A percentile compares a stretch with the other conserved stretches of the same genome.
Conservation (phyloP, 1,140 invertebrate species). For the Calliopsis andreniformis region DNA sequence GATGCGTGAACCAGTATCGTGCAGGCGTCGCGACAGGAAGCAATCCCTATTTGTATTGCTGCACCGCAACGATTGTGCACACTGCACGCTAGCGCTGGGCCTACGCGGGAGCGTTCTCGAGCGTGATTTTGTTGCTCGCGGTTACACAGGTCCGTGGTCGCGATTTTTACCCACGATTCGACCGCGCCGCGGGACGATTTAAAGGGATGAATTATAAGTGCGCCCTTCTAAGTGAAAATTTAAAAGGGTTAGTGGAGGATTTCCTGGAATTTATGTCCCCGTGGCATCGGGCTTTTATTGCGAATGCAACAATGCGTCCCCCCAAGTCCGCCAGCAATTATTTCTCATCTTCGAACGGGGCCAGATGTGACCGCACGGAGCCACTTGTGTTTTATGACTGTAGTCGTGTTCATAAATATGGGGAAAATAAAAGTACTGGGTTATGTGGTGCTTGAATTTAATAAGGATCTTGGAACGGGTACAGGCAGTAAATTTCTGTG, state of each 20-base stretch:
- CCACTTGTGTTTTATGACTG: conserved; percentile 11
- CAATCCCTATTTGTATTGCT: conserved; percentile 67
- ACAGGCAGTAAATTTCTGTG: too few relatives aligned
- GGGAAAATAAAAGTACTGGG: neutral
- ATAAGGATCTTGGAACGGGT: too few relatives aligned
- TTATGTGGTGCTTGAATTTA: too few relatives aligned
- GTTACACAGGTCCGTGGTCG: neutral
- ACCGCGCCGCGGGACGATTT: too few relatives aligned
- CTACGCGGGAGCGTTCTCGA: conserved; percentile 26
- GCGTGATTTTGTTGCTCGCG: conserved; percentile 24
- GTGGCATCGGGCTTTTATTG: neutral
- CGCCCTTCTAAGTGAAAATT: neutral
- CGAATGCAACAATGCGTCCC: neutral
- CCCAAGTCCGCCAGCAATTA: neutral
- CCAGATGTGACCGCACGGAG: neutral
- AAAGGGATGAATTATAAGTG: too few relatives aligned
- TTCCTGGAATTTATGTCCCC: neutral
- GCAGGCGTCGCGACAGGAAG: conserved; percentile 60
- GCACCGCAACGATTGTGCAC: conserved; percentile 56
- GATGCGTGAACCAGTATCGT: conserved; percentile 66
- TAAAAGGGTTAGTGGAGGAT: neutral
- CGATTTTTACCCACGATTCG: neutral
- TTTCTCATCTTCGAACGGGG: neutral
- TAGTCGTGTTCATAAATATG: neutral
- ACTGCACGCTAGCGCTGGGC: conserved; percentile 57